Evolutionary conservation across 2,888 invertebrate genomes (phyloP).

Genomic region (Brenthis daphne): DNA sequence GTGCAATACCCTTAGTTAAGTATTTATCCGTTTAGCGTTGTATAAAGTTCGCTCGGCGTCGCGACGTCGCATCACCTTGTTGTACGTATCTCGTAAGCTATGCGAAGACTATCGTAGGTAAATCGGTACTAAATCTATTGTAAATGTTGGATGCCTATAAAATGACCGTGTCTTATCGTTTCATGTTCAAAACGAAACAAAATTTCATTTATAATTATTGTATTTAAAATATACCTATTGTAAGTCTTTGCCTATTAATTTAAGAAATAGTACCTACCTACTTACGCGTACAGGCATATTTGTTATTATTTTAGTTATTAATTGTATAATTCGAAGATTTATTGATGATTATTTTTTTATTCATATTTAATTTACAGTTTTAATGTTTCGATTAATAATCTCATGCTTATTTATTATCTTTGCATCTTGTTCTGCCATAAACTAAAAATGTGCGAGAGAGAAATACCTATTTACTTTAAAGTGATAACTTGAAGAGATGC

Average conservation of each 20-base stretch:
- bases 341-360: constrained; percentile 3
- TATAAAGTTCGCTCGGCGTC: constrained; percentile 60
- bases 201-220: constrained; percentile 29
- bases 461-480: too few relatives aligned
- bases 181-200: constrained; percentile 30
- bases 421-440: too few relatives aligned
- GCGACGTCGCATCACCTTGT: neutral
- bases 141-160: constrained; percentile 42
- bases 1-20: constrained; percentile 81
- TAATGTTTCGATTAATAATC: too few relatives aligned
- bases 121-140: constrained; percentile 41
- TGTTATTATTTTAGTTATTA: constrained; percentile 28
- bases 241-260: constrained; percentile 36
- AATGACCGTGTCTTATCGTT: constrained; percentile 39
- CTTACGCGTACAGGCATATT: constrained; percentile 23
- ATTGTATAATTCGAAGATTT: constrained; percentile 18
- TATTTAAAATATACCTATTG: constrained; percentile 23
- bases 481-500: too few relatives aligned
- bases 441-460: too few relatives aligned
- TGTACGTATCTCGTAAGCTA: constrained; percentile 11
- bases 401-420: too few relatives aligned
- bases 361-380: neutral
- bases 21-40: constrained; percentile 77
- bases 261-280: constrained; percentile 33
- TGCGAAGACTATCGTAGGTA: constrained; percentile 36